phyloP scores from a whole-genome alignment of 2,113 vertebrate genomes.

The Tetrao urogallus region DNA sequence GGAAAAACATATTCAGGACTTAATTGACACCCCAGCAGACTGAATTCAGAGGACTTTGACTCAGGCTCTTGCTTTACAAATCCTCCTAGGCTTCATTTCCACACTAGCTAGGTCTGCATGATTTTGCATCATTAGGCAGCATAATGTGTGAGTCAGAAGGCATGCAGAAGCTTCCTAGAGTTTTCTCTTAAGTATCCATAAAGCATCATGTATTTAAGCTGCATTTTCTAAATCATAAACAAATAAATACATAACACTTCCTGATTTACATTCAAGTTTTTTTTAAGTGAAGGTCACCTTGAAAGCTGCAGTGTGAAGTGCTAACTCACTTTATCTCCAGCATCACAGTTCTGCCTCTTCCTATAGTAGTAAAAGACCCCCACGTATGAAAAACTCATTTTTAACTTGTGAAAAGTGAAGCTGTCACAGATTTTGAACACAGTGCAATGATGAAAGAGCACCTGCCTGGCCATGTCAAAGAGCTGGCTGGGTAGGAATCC shows the following conservation, averaged over 20 bases:
- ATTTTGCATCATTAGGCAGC: not conserved
- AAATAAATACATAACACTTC: not conserved
- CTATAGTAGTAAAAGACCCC: not conserved
- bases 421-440: not conserved
- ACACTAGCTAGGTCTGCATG: not conserved
- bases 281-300: slow-evolving; percentile 32
- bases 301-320: slow-evolving; percentile 7
- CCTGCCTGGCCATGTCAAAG: not conserved
- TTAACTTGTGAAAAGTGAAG: not conserved
- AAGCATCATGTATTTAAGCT: not conserved
- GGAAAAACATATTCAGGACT: not conserved
- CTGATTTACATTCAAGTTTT: not conserved
- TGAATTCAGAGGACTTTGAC: not conserved
- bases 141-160: not conserved
- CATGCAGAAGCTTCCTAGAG: not conserved
- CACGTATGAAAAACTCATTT: not conserved
- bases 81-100: not conserved
- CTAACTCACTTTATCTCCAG: slow-evolving; percentile 1
- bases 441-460: not conserved
- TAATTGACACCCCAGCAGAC: not conserved
- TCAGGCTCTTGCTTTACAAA: not conserved
- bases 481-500: not conserved
- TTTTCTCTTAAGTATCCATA: not conserved
- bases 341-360: not conserved
- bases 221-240: slow-evolving; percentile 4